Conservation (phyloP, 2,888 invertebrate species). For the Tipula confusa region DNA sequence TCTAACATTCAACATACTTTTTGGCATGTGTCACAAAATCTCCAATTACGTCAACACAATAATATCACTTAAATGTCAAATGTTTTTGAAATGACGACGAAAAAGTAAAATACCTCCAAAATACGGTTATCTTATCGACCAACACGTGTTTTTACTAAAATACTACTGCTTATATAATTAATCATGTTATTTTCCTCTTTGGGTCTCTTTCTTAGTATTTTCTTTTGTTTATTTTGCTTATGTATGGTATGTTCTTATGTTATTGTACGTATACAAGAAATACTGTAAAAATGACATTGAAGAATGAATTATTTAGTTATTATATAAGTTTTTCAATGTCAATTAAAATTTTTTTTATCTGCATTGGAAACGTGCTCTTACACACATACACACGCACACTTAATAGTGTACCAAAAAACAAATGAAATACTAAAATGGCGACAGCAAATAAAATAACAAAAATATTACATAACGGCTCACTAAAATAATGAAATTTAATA, state of each 20-base stretch:
- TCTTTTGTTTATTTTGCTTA: background rate
- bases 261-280: background rate
- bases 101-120: background rate
- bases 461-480: background rate
- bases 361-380: background rate
- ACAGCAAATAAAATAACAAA: background rate
- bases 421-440: background rate
- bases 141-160: background rate
- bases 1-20: background rate
- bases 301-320: background rate
- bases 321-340: background rate
- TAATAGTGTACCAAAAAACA: background rate
- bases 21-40: background rate
- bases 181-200: background rate
- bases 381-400: too few species aligned
- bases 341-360: conserved; percentile 1
- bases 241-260: background rate
- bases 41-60: background rate
- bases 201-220: background rate
- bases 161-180: background rate
- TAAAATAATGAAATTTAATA: background rate
- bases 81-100: background rate
- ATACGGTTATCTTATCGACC: background rate
- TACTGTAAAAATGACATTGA: background rate
- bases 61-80: background rate